A percentile compares a stretch with the other conserved stretches of the same genome.
Evolutionary conservation across 2,113 vertebrate genomes (phyloP).

Genomic region (Tragelaphus scriptus): DNA sequence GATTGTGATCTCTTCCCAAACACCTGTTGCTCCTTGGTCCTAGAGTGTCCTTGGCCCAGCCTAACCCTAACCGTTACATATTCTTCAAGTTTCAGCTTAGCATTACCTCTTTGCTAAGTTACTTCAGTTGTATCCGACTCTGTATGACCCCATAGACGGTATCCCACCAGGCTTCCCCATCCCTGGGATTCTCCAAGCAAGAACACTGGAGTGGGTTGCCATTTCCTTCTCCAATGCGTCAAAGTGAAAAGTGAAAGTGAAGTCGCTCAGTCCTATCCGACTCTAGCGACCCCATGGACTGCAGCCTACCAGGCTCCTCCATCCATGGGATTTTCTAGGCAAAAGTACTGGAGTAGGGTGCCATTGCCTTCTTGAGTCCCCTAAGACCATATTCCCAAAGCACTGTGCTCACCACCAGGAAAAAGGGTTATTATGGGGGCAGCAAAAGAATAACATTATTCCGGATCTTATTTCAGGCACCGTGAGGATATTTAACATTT

Average conservation of each 20-base stretch:
- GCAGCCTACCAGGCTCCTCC: no score
- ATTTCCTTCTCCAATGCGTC: no score
- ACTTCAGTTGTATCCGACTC: no score
- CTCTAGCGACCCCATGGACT: no score
- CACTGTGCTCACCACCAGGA: neutral
- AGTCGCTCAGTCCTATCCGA: no score
- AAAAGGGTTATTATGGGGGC: neutral
- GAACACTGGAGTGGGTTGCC: no score
- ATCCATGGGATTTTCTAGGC: no score
- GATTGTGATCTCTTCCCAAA: neutral
- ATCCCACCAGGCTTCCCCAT: no score
- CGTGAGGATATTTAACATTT: neutral
- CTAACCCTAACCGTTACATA: neutral
- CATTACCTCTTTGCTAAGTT: neutral
- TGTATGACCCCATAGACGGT: no score
- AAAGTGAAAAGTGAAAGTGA: no score
- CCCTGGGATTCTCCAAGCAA: no score
- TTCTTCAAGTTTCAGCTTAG: neutral
- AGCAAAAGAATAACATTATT: neutral
- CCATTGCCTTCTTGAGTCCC: neutral
- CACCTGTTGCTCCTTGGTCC: neutral
- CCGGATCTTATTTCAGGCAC: neutral
- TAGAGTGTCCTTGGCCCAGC: neutral
- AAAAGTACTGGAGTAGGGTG: no score
- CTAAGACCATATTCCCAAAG: neutral